Conservation (phyloP, 2,113 vertebrate species). For the Cichladusa arquata region DNA sequence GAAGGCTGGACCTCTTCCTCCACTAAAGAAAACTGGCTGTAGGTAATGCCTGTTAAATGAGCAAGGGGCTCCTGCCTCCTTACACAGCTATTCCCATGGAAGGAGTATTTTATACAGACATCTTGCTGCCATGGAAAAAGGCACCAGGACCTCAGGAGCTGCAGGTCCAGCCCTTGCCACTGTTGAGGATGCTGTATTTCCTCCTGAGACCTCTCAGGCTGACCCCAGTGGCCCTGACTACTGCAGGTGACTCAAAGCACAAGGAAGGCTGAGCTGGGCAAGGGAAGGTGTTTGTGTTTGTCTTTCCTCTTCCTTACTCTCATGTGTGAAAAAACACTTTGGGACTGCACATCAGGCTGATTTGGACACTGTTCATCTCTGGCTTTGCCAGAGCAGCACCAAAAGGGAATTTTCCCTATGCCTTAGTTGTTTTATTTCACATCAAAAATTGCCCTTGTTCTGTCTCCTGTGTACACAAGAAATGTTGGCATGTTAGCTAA, state of each 20-base stretch:
- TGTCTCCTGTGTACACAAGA: background rate
- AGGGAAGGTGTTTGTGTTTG: background rate
- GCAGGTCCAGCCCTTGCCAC: background rate
- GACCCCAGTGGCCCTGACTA: background rate
- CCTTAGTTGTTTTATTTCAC: background rate
- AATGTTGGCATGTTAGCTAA: background rate
- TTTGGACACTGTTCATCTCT: background rate
- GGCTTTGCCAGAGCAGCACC: background rate
- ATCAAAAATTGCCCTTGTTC: background rate
- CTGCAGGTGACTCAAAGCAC: background rate
- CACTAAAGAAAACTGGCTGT: background rate
- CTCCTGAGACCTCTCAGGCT: background rate
- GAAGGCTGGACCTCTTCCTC: background rate
- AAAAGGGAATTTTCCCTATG: background rate
- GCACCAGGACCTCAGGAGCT: background rate
- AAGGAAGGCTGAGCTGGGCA: background rate
- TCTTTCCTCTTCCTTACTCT: background rate
- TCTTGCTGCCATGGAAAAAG: background rate
- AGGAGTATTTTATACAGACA: background rate
- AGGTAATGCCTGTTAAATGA: background rate
- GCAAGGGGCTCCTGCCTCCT: background rate
- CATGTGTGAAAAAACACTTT: rapidly evolving
- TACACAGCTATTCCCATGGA: background rate
- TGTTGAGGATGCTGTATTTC: background rate
- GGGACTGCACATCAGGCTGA: background rate